phyloP scores from a whole-genome alignment of 2,113 vertebrate species.

The Hypocryptadius cinnamomeus region DNA sequence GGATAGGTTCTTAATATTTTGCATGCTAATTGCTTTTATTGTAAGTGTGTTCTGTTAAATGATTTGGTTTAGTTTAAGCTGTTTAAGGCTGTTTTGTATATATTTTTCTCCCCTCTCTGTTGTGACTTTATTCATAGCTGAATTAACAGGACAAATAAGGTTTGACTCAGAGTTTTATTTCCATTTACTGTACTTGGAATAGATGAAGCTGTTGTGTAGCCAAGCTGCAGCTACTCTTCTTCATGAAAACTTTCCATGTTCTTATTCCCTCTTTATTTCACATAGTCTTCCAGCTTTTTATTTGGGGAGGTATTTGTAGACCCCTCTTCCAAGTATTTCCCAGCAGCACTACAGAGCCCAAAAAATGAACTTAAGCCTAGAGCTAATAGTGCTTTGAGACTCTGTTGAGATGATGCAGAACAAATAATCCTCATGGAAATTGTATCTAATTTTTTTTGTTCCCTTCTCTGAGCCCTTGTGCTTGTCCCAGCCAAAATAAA shows the following conservation, averaged over 20 bases:
- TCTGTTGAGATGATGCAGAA: background rate
- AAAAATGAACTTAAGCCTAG: background rate
- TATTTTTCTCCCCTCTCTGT: background rate
- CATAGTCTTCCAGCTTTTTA: background rate
- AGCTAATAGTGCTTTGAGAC: background rate
- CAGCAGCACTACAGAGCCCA: background rate
- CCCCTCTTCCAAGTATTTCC: background rate
- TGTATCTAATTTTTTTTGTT: background rate
- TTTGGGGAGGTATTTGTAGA: background rate
- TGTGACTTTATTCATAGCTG: background rate
- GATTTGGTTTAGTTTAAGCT: conserved; percentile 20
- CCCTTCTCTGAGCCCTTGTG: background rate
- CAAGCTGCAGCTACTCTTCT: background rate
- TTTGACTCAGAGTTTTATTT: conserved; percentile 14
- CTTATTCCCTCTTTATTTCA: background rate
- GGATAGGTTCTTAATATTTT: conserved; percentile 43
- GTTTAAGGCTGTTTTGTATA: background rate
- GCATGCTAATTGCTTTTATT: conserved; percentile 51
- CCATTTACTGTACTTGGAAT: background rate
- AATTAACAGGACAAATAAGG: conserved; percentile 14
- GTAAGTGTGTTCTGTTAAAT: background rate
- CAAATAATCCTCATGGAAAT: background rate
- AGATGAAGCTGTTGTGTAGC: background rate
- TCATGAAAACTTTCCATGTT: background rate
- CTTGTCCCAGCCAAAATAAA: background rate